Base-by-base conservation (phyloP, 2,797 vertebrate genomes). In the Pygocentrus nattereri region DNA sequence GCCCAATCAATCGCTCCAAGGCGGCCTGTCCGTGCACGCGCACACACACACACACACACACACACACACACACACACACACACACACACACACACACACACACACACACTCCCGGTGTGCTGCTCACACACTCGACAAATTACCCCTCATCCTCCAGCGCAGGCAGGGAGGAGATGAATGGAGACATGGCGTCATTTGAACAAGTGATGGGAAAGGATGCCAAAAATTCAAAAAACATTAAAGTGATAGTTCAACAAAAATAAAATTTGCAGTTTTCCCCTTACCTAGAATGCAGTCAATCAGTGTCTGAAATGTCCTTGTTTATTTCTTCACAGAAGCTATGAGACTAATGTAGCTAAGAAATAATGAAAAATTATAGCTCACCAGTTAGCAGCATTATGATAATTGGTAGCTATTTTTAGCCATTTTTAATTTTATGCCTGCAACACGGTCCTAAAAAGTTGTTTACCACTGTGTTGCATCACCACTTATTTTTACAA, bases 1-100 rank as follows among this genome's bases (percentile, higher is more conserved):
- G 87, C 69, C 84, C 90, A 89, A 88, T 92, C 90, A 87, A 86
- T 87, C 64, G 67, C 64, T 78, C 76, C 54, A 38, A 69, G 50
- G 76, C 31, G 47, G 27, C 52, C 50, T 64, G 62, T 52, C 30
- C 21, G 23, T 11, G 74, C 62, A 54, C 74, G 61, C 59, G 56
- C 78, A 73, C 56, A 80, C 62, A 74, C 61, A 80, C 70, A 74
- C 58, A 10, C 38, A 41, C 5, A 10, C 38, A 41, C 5, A 41
- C 8, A 54, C 67, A 71, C 59, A 74, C 69, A 74, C n/a, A n/a
- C n/a, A n/a, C n/a, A n/a, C n/a, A n/a, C n/a, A n/a, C n/a, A 56
- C 61, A 73, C 59, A 74, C 71, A 80, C 79, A 81, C 78, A 56
- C 61, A 73, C 59, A 74, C 71, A 80, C 79, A 81, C 52, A 75